Conservation (phyloP, 2,888 invertebrate genomes). For the Drosophila mayaguana region DNA sequence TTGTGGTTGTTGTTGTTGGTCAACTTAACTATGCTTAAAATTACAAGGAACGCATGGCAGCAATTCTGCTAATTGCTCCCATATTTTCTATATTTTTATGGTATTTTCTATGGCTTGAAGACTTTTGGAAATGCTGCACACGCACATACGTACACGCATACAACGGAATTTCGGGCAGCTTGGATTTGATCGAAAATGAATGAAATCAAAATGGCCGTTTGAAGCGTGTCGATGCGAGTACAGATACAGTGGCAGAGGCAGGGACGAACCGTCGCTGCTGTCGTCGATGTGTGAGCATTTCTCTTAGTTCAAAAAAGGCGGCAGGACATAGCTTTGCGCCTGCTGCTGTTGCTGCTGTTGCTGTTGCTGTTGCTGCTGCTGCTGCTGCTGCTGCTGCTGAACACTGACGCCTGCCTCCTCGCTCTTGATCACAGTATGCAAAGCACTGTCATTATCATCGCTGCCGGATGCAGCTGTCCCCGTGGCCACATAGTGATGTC, state of each 20-base stretch:
- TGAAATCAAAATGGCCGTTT: constrained; percentile 72
- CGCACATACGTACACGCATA: constrained; percentile 21
- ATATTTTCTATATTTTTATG: constrained; percentile 20
- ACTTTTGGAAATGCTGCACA: constrained; percentile 70
- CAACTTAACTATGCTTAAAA: constrained; percentile 38
- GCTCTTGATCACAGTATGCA: constrained; percentile 84
- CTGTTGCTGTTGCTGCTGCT: constrained; percentile 54
- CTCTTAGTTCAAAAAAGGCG: constrained; percentile 86
- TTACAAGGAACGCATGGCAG: constrained; percentile 72
- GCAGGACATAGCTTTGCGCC: constrained; percentile 85
- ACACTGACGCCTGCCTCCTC: constrained; percentile 74
- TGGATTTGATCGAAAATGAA: not conserved
- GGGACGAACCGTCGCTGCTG: constrained; percentile 59
- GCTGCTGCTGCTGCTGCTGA: constrained; percentile 68
- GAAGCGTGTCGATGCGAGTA: constrained; percentile 51
- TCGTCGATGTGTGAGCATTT: constrained; percentile 85
- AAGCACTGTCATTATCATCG: constrained; percentile 79
- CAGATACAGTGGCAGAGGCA: constrained; percentile 20
- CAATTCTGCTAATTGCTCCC: constrained; percentile 21
- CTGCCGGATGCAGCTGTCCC: constrained; percentile 47
- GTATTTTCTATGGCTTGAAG: constrained; percentile 40
- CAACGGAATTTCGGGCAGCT: constrained; percentile 6
- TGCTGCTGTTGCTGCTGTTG: constrained; percentile 66
- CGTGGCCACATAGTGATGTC: constrained; percentile 62
- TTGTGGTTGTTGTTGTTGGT: constrained; percentile 77